Conservation (phyloP, 2,888 invertebrate species). For the Pterobdella sp. region DNA sequence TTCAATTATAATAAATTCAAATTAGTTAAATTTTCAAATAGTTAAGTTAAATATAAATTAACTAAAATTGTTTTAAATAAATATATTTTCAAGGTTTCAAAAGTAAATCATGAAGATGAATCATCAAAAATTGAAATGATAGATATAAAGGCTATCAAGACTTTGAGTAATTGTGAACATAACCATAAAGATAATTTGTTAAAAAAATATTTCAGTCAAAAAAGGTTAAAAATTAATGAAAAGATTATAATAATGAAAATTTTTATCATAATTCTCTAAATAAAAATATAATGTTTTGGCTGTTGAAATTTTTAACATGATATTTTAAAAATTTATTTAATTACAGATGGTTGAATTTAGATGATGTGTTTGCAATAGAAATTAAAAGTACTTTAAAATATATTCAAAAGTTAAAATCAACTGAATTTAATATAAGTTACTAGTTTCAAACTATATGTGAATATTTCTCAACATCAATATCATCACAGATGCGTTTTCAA, state of each 20-base stretch:
- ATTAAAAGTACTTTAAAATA: neutral
- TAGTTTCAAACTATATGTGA: too few relatives aligned
- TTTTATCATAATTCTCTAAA: neutral
- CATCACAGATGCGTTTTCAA: too few relatives aligned
- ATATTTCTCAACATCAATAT: too few relatives aligned
- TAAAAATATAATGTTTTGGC: neutral
- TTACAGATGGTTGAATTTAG: neutral
- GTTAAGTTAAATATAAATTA: too few relatives aligned
- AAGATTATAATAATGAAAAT: neutral
- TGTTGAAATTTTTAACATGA: neutral
- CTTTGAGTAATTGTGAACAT: neutral
- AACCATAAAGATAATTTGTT: neutral
- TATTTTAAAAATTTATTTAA: neutral
- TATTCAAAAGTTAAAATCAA: too few relatives aligned
- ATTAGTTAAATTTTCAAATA: too few relatives aligned
- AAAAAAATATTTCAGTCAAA: neutral
- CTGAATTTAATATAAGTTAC: too few relatives aligned
- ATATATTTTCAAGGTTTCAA: too few relatives aligned
- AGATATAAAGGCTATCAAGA: neutral
- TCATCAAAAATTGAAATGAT: neutral
- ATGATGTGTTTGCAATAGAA: constrained; percentile 4
- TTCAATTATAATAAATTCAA: too few relatives aligned
- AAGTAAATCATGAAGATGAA: too few relatives aligned
- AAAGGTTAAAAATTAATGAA: neutral
- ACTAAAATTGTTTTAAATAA: too few relatives aligned